A percentile compares a stretch with the other conserved stretches of the same genome.
These are phyloP conservation scores for Brassicogethes aeneus DNA, from an alignment of 2,888 invertebrate genomes.

Conservation along the genomic window DNA sequence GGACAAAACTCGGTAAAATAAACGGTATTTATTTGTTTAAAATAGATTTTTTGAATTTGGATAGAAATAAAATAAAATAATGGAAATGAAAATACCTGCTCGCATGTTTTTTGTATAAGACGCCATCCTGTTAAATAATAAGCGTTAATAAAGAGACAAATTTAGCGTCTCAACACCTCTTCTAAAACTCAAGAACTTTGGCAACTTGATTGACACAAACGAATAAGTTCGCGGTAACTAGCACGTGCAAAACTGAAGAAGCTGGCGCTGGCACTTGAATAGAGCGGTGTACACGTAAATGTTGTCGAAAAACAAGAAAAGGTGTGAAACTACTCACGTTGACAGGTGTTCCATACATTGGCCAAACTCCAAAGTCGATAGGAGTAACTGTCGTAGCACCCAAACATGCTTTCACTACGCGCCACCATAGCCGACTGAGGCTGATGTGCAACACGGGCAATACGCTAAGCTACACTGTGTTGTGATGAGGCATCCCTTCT, in stretches of 20 bases:
- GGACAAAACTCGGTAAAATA: no score
- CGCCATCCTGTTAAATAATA: constrained; percentile 10
- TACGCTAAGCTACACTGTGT: constrained; percentile 28
- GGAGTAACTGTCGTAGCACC: constrained; percentile 67
- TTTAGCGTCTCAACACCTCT: no score
- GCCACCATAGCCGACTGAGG: constrained; percentile 73
- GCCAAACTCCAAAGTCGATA: constrained; percentile 69
- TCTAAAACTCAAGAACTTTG: no score
- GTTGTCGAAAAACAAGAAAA: constrained; percentile 12
- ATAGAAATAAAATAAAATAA: background rate
- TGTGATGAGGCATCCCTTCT: constrained; percentile 23
- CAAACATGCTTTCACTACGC: constrained; percentile 68
- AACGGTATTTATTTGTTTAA: no score
- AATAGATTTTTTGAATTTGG: no score
- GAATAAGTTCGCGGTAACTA: constrained; percentile 6
- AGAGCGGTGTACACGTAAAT: no score
- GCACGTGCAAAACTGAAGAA: background rate
- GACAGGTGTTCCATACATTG: constrained; percentile 67
- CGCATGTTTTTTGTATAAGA: constrained; percentile 14
- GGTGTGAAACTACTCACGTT: constrained; percentile 51
- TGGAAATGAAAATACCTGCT: constrained; percentile 17
- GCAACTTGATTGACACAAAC: constrained; percentile 3
- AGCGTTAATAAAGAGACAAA: no score
- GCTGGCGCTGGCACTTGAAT: background rate
- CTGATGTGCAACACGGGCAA: constrained; percentile 14